Base-by-base conservation (phyloP, 2,888 invertebrate species). In the Andrena chrysosceles region DNA sequence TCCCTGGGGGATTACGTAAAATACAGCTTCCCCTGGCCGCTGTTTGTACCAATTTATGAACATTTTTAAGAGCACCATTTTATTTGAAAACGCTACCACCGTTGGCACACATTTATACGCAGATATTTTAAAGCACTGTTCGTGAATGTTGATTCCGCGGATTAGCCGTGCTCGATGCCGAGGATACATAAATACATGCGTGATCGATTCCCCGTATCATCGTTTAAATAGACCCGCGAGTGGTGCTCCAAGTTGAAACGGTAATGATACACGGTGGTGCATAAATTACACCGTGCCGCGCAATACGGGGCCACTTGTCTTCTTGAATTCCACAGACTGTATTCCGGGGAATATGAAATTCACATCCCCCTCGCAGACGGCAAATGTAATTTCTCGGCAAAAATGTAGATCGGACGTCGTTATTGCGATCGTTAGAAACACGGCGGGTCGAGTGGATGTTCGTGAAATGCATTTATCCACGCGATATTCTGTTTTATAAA, bases 401-500 rank as follows among this genome's bases (percentile, higher is more conserved):
- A 77, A 77, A 66, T 77, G 49, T 29, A 7, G 73, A 66, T 73
- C 66, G 49, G 35, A 31, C 29, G 52, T 77, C 77, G 73, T 77
- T 77, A 77, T 73, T 59, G 48, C 73, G 73, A 73, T 66, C 77
- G 73, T 77, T 77, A 64, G 5, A 29, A 35, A 26, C 26, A 3
- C 23, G 48, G 48, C 31, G 20, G 26, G 5, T 64, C 5, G 10
- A 16, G 33, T 33, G 7, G n/a, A 31, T 31, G 33, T 42, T 64
- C 31, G 8, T 20, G n/a, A 31, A 26, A 56, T n/a, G 33, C 31
- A 33, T 72, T 71, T 59, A 49, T 49, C 48, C 20, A 16, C 6
- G 59, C 8, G 13, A 6, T 29, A 42, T 56, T 23, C 56, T 31
- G 52, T 10, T 16, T 20, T 31, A 54, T 16, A 5, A 13, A 42